Percentiles rank a stretch among this genome's conserved stretches.
phyloP scores from a whole-genome alignment of 2,113 vertebrate genomes.

The Aptenodytes forsteri region DNA sequence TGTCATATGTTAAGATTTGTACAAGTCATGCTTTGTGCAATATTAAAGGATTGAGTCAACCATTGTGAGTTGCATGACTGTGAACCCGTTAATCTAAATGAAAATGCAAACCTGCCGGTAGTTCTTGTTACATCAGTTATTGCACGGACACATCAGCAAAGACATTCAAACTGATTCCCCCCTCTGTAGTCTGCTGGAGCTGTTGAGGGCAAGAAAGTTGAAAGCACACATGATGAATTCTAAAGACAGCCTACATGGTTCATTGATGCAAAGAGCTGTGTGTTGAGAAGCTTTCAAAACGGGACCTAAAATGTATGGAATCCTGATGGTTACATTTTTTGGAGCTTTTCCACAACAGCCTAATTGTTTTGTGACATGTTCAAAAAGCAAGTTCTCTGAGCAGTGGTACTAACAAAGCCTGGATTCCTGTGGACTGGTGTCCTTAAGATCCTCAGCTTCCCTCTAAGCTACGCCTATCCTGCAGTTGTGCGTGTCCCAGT shows the following conservation, averaged over 20 bases:
- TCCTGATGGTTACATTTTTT: not conserved
- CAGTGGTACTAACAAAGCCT: not conserved
- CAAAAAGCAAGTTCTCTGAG: not conserved
- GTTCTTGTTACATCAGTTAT: not conserved
- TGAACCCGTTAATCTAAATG: not conserved
- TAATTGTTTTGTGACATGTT: not conserved
- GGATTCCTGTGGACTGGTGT: constrained; percentile 28
- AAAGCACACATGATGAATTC: not conserved
- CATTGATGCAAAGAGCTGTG: not conserved
- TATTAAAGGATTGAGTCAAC: not conserved
- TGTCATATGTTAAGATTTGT: not conserved
- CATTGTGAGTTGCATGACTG: not conserved
- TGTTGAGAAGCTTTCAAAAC: not conserved
- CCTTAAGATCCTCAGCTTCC: constrained; percentile 12
- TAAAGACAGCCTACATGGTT: not conserved
- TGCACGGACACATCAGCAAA: not conserved
- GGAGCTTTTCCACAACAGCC: not conserved
- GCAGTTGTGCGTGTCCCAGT: not conserved
- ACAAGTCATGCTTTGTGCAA: not conserved
- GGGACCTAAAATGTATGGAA: not conserved
- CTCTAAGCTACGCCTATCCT: not conserved
- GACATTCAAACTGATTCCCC: not conserved
- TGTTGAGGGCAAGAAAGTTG: not conserved
- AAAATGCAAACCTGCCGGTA: not conserved
- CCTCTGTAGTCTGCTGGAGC: not conserved